Conservation (phyloP, 1,140 invertebrate genomes). For the Protaetia brevitarsis region DNA sequence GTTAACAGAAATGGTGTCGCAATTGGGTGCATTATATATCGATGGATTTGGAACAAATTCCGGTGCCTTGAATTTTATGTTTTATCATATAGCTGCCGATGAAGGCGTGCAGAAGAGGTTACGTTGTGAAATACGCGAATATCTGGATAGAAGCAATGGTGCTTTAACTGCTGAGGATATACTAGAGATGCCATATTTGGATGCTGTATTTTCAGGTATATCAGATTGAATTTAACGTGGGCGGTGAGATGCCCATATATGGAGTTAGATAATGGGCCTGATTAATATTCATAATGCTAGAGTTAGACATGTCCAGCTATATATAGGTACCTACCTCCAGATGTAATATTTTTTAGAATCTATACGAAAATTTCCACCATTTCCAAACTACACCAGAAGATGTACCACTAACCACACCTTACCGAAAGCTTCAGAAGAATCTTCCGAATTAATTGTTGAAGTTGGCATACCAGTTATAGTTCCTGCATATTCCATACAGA, state of each 20-base stretch:
- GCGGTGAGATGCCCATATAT: too few relatives aligned
- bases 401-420: conserved; percentile 41
- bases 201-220: conserved; percentile 50
- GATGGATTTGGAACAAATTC: conserved; percentile 58
- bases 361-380: conserved; percentile 44
- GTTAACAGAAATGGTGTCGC: conserved; percentile 60
- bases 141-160: conserved; percentile 39
- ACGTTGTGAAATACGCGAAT: conserved; percentile 57
- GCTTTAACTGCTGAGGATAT: conserved; percentile 49
- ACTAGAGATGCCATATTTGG: conserved; percentile 51
- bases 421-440: conserved; percentile 18
- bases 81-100: conserved; percentile 61
- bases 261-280: too few relatives aligned
- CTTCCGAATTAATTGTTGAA: conserved; percentile 20
- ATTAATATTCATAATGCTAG: too few relatives aligned
- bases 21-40: conserved; percentile 57
- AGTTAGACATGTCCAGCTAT: too few relatives aligned
- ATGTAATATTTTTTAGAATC: conserved; percentile 9
- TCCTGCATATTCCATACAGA: conserved; percentile 34
- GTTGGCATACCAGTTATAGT: conserved; percentile 42
- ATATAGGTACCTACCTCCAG: background rate
- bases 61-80: conserved; percentile 26
- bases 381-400: conserved; percentile 34
- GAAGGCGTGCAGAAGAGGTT: conserved; percentile 64
- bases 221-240: too few relatives aligned